A percentile compares a stretch with the other conserved stretches of the same genome.
These are phyloP conservation scores for Meriones unguiculatus DNA, from an alignment of 2,113 vertebrate species.

Conservation along the genomic window DNA sequence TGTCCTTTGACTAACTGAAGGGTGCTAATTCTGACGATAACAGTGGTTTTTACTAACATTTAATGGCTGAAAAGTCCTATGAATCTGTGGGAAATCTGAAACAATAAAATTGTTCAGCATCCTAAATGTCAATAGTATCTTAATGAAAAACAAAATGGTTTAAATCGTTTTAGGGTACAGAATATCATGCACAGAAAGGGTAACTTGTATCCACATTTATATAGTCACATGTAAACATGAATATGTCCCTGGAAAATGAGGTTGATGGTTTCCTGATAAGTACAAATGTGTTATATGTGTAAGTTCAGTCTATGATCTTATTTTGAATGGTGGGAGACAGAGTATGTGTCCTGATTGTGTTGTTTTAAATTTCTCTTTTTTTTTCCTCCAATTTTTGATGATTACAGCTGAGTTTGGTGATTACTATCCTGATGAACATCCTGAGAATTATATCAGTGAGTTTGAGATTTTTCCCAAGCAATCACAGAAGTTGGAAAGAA, in stretches of 20 bases:
- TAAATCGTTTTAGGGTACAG: background rate
- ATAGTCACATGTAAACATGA: background rate
- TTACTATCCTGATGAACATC: constrained; percentile 95
- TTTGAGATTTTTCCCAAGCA: constrained; percentile 99
- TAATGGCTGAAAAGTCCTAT: background rate
- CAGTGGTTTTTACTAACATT: background rate
- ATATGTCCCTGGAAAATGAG: background rate
- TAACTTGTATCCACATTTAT: background rate
- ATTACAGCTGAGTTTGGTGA: constrained; percentile 96
- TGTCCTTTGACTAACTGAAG: background rate
- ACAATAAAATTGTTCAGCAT: background rate
- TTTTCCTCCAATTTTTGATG: constrained; percentile 64
- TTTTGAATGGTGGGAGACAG: background rate
- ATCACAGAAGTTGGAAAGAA: constrained; percentile 96
- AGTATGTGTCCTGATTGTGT: background rate
- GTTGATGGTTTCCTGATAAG: background rate
- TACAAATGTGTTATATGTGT: background rate
- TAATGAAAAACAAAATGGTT: background rate
- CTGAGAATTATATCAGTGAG: constrained; percentile 95
- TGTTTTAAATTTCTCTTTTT: constrained; percentile 59
- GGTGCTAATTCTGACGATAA: background rate
- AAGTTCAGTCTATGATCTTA: background rate
- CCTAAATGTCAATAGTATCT: background rate
- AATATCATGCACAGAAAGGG: background rate
- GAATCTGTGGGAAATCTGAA: background rate